A percentile compares a stretch with the other conserved stretches of the same genome.
phyloP scores from a whole-genome alignment of 2,113 vertebrate species.

The Crotalus horridus region DNA sequence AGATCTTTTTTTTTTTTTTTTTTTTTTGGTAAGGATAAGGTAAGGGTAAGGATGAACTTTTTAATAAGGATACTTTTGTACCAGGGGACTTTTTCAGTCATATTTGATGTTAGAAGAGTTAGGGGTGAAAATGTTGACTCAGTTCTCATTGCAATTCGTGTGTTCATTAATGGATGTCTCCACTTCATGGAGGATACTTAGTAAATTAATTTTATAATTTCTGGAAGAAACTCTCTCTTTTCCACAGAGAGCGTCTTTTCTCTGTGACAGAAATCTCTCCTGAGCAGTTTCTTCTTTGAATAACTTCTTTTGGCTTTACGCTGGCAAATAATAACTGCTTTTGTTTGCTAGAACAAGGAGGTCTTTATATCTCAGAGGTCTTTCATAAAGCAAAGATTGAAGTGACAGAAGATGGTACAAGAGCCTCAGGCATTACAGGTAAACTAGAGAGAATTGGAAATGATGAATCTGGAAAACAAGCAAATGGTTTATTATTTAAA shows the following conservation, averaged over 20 bases:
- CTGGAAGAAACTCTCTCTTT: background rate
- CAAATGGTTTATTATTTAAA: background rate
- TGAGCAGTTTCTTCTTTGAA: background rate
- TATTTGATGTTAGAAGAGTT: background rate
- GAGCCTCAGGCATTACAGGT: slow-evolving; percentile 83
- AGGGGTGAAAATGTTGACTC: background rate
- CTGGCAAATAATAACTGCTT: background rate
- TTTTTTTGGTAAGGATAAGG: background rate
- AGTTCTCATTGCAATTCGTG: background rate
- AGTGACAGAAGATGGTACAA: slow-evolving; percentile 83
- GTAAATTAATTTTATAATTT: background rate
- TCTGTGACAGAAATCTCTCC: background rate
- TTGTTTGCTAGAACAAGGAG: slow-evolving; percentile 70
- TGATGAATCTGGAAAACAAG: background rate
- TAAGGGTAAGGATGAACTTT: background rate
- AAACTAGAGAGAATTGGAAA: slow-evolving; percentile 5
- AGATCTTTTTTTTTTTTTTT: no score
- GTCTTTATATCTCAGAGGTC: slow-evolving; percentile 83
- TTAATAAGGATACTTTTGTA: background rate
- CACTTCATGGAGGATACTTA: background rate
- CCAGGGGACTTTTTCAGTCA: background rate
- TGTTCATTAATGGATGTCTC: background rate
- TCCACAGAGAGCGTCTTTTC: background rate
- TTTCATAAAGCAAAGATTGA: slow-evolving; percentile 84
- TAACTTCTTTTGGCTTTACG: rapidly evolving